These are phyloP conservation scores for Platyrinchus mystaceus DNA, from an alignment of 2,797 vertebrate species.

Conservation along the genomic window DNA sequence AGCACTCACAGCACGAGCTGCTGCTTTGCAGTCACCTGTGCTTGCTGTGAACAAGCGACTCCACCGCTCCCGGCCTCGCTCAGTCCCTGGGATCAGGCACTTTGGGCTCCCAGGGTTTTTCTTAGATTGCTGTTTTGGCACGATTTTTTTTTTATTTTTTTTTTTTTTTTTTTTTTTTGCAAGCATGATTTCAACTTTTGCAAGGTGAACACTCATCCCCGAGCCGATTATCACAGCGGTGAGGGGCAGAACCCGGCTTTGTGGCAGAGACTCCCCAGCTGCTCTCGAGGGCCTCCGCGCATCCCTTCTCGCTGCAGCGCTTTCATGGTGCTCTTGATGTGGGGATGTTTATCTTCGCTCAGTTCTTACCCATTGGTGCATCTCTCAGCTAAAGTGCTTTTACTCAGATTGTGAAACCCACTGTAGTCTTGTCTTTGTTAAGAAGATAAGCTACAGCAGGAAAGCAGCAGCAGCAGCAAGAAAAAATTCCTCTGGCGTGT, in stretches of 20 bases:
- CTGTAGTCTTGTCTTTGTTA: constrained; percentile 43
- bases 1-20: accelerated
- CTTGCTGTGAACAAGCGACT: background rate
- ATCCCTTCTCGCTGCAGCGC: background rate
- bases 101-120: background rate
- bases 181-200: background rate
- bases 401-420: constrained; percentile 18
- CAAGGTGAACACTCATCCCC: background rate
- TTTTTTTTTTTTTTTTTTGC: background rate
- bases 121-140: background rate
- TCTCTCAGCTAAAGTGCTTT: constrained; percentile 46
- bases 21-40: accelerated
- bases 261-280: background rate
- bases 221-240: background rate
- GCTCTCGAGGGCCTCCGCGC: background rate
- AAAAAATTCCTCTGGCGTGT: background rate
- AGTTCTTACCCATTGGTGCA: background rate
- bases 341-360: constrained; percentile 39
- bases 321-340: constrained; percentile 41
- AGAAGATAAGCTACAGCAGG: constrained; percentile 55
- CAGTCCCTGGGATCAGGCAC: background rate
- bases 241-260: background rate
- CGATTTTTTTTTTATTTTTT: background rate
- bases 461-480: background rate
- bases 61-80: background rate